These are phyloP conservation scores for Pluvianellus socialis DNA, from an alignment of 2,113 vertebrate species.

Conservation along the genomic window DNA sequence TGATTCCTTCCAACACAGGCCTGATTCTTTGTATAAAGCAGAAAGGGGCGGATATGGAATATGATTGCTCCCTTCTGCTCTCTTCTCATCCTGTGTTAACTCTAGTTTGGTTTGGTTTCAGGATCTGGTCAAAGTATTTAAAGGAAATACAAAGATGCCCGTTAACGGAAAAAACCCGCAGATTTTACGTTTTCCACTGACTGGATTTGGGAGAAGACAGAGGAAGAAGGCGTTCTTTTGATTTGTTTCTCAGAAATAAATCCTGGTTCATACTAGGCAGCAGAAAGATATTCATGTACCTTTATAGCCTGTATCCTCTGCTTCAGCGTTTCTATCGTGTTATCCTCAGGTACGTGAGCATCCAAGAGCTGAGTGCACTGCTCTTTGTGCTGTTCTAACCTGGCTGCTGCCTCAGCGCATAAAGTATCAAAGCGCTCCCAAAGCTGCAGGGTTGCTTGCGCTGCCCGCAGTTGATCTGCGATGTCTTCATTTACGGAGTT, in stretches of 20 bases:
- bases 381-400: conserved; percentile 66
- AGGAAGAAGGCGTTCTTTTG: not conserved
- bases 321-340: conserved; percentile 60
- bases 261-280: not conserved
- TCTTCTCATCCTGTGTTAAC: not conserved
- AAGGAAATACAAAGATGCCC: not conserved
- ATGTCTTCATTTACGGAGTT: conserved; percentile 67
- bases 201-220: not conserved
- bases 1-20: not conserved
- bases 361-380: conserved; percentile 61
- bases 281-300: conserved; percentile 56
- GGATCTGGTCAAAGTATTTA: not conserved
- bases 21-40: not conserved
- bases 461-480: conserved; percentile 63
- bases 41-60: not conserved
- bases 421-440: conserved; percentile 72
- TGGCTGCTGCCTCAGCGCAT: conserved; percentile 44
- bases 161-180: not conserved
- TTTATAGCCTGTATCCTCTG: conserved; percentile 68
- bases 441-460: conserved; percentile 57
- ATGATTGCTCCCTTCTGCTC: not conserved
- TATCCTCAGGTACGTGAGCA: conserved; percentile 38
- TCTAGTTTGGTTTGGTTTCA: not conserved
- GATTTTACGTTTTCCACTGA: not conserved
- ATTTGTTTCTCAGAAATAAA: not conserved